Evolutionary conservation across 2,113 vertebrate species (phyloP).

Genomic region (Perognathus longimembris): DNA sequence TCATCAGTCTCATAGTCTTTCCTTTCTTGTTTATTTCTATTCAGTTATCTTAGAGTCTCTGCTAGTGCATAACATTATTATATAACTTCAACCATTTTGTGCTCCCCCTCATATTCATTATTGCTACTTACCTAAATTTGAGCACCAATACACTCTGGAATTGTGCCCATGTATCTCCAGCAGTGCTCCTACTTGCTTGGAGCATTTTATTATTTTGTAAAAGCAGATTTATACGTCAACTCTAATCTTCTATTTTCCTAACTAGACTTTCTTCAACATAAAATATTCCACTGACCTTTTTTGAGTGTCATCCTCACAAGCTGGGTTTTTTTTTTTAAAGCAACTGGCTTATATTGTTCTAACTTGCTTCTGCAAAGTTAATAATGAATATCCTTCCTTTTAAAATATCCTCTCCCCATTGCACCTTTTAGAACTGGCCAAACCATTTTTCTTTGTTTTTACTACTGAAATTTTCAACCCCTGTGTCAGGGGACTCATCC

Average conservation of each 20-base stretch:
- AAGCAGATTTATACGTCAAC: not conserved
- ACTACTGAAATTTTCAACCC: constrained; percentile 47
- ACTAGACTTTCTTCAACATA: constrained; percentile 52
- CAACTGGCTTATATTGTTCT: constrained; percentile 60
- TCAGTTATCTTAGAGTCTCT: not conserved
- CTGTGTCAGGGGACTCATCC: constrained; percentile 50
- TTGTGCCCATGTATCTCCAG: not conserved
- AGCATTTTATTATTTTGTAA: constrained; percentile 32
- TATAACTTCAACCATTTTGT: constrained; percentile 9
- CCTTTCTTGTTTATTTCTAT: constrained; percentile 41
- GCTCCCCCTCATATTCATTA: not conserved
- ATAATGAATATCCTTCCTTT: constrained; percentile 65
- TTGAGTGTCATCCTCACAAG: constrained; percentile 55
- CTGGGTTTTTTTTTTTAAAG: constrained; percentile 50
- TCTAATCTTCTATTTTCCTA: constrained; percentile 43
- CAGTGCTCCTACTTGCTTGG: constrained; percentile 31
- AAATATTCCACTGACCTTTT: constrained; percentile 57
- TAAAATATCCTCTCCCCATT: constrained; percentile 54
- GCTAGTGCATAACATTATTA: not conserved
- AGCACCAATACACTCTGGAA: constrained; percentile 34
- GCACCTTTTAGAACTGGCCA: constrained; percentile 50
- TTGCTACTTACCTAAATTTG: constrained; percentile 9
- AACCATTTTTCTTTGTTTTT: constrained; percentile 53
- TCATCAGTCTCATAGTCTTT: not conserved
- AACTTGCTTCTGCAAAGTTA: constrained; percentile 57